Evolutionary conservation across 2,113 vertebrate genomes (phyloP), one percentile per base, ranked within the genome.

Genomic region (Cyprinodon variegatus): DNA sequence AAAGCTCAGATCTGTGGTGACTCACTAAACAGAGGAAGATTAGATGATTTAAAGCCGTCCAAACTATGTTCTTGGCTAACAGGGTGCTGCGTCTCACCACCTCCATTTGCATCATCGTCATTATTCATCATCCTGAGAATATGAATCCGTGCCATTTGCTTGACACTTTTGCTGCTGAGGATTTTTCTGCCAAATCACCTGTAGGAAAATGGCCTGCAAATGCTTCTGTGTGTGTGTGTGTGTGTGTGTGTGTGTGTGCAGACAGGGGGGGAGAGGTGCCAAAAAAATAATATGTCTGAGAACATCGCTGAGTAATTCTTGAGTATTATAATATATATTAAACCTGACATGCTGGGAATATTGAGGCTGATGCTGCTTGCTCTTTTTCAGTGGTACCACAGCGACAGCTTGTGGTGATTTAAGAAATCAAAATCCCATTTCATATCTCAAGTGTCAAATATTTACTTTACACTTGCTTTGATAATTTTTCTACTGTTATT

Each of bases 331-430:
- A 57, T 76, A 40, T 60, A 66, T 37, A 15, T 12, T 40, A 20
- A 4, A n/a, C 50, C 7, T 57, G 50, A 20, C 41, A 65, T 65
- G 12, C 63, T 65, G 67, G 78, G 66, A 41, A 48, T 13, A 10
- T 11, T 4, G 1, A 13, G 15, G 7, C 22, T 39, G 9, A 60
- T 38, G 8, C 3, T 59, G 8, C 9, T 29, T 20, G 13, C 11
- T n/a, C 22, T 40, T 45, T 15, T 72, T 72, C 40, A 53, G n/a
- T 81, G 57, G 72, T 57, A 38, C 76, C 61, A 89, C 84, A 90
- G 84, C 87, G 92, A 89, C 90, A 75, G 13, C 82, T 12, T 79
- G 85, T 91, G 92, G 86, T 29, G 15, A 46, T 59, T 69, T 41
- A 7, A 10, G 39, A 68, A 74, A 88, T 46, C 53, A 48, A 71